Base-by-base conservation (phyloP, 1,140 invertebrate species). In the Bombus huntii region DNA sequence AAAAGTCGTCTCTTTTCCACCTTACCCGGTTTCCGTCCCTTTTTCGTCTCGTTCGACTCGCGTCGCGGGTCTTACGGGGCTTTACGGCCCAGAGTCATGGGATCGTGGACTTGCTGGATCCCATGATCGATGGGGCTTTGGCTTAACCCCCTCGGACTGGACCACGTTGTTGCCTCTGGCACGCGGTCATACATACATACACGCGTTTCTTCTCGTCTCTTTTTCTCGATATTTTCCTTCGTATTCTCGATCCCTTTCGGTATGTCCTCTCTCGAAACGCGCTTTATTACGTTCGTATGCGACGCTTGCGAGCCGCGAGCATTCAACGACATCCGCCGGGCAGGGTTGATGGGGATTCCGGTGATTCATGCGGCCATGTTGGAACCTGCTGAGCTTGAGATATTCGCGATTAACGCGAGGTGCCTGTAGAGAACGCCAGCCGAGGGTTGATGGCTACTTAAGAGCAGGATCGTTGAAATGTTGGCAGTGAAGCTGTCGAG, bases 91-190 rank as follows among this genome's bases (percentile, higher is more conserved):
- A 88, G 86, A 91, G 87, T 89, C 91, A 92, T 86, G 91, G 88
- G 88, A 92, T 92, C 91, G 87, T 81, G 88, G 72, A 87, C 89
- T 65, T 80, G 85, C 88, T 31, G 87, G 86, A 92, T 91, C 91
- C 89, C 90, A 92, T 92, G 92, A 92, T 92, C 92, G 91, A 92
- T 92, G 91, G 89, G 85, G 77, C 90, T 92, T 91, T 89, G 87
- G 91, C 91, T 92, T 91, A 92, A 92, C 91, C 91, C 90, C 80
- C 89, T 85, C 79, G 81, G 81, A 76, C 79, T 66, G 76, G 73
- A 85, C 81, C 87, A 80, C 71, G 47, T 22, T 77, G 87, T 72
- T 83, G 89, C 89, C 86, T 88, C 47, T 71, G 80, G 86, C 89
- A 80, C 85, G 83, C 75, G 77, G 87, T 87, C 71, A 44, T 75